A percentile compares a stretch with the other conserved stretches of the same genome.
Conservation (phyloP, 2,113 vertebrate species). For the Periophthalmodon schlosseri region DNA sequence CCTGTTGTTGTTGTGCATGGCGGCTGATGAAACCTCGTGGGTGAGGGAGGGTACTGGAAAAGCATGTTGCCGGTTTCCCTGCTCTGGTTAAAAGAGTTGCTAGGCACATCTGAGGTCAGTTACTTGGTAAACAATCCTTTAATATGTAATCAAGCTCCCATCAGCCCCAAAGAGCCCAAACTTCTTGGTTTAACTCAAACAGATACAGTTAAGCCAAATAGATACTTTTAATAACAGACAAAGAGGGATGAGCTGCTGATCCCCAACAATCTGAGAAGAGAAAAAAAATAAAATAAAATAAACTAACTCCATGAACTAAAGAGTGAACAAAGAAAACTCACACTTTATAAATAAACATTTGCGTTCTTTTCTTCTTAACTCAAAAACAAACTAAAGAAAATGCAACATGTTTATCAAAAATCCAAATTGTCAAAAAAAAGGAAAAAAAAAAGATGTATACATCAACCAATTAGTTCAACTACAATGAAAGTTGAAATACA, state of each 20-base stretch:
- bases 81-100: conserved; percentile 69
- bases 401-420: too few species aligned
- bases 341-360: too few species aligned
- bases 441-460: too few species aligned
- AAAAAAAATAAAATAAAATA: conserved; percentile 26
- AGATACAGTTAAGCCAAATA: conserved; percentile 25
- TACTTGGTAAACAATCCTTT: conserved; percentile 57
- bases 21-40: conserved; percentile 72
- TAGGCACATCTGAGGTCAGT: conserved; percentile 60
- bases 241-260: conserved; percentile 46
- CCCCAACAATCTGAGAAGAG: conserved; percentile 11
- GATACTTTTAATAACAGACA: conserved; percentile 33
- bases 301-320: conserved; percentile 13
- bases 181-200: conserved; percentile 25
- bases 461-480: too few species aligned
- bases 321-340: conserved; percentile 14
- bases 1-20: conserved; percentile 74
- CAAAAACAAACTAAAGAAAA: background rate
- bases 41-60: conserved; percentile 53
- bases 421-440: too few species aligned
- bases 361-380: background rate
- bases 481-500: too few species aligned
- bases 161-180: background rate
- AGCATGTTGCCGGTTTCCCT: conserved; percentile 29
- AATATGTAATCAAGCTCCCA: conserved; percentile 11